Evolutionary conservation across 37 sponge, comb jelly and placozoan genomes (phyloP), one percentile per base, ranked within the genome.

Genomic region (Agelas oroides): DNA sequence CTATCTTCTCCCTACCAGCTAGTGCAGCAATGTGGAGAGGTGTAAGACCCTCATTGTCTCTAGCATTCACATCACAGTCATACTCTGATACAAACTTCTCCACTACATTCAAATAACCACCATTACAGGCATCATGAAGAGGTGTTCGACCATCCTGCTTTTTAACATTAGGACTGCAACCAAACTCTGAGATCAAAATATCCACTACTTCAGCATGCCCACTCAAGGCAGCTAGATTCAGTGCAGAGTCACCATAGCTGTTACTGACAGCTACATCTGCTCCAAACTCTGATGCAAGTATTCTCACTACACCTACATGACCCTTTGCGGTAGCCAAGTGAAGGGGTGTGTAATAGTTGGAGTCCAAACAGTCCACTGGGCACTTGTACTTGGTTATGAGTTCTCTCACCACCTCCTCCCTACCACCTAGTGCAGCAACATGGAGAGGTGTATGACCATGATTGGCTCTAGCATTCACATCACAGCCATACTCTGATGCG

Each of bases 301-400:
- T 73, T 24, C 53, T 39, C 46, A 73, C 73, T 52, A 73, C 27
- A 41, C 30, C 11, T 40, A 41, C 38, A 34, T 73, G 73, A 52
- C 73, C 73, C 0, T 24, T 73, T 53, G 11, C 0, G 39, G 73
- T 53, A 73, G 73, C 73, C 5, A 52, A 14, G 40, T 73, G 73
- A 6, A 73, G 15, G 24, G 55, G 30, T 53, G 46, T 41, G 46
- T 5, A 6, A 27, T 5, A 1, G 27, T 73, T 73, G 41, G 24
- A 38, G 24, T 36, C 12, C 13, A 20, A 37, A 38, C 38, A 35
- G 37, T 71, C 41, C 20, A 46, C 41, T 17, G 13, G 24, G 35
- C 72, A 71, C 24, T 24, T 37, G 35, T 71, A 71, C 24, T 71
- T 38, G 35, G 24, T 23, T 24, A 71, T 37, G 35, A 71, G 72